A percentile compares a stretch with the other conserved stretches of the same genome.
Evolutionary conservation across 2,797 vertebrate genomes (phyloP).

Genomic region (Picus viridis): DNA sequence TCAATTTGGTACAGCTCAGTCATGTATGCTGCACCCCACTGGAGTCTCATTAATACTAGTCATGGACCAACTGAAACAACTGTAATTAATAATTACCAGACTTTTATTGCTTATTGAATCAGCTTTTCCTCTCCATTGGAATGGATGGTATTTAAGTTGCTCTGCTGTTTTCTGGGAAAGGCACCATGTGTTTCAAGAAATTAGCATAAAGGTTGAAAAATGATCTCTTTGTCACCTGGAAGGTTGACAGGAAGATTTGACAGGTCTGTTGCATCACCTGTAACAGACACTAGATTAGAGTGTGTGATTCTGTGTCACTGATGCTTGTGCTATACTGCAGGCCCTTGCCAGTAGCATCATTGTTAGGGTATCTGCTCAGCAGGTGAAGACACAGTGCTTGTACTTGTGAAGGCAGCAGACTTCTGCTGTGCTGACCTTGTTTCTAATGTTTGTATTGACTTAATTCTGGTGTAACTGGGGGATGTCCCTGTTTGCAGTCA

Average conservation of each 20-base stretch:
- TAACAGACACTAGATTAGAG: too few relatives aligned
- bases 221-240: background rate
- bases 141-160: background rate
- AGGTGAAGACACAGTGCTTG: rapidly evolving
- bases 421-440: background rate
- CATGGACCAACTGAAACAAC: background rate
- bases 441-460: background rate
- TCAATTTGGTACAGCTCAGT: background rate
- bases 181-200: background rate
- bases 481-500: background rate
- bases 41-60: background rate
- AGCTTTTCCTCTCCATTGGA: background rate
- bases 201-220: background rate
- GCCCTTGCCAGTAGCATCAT: background rate
- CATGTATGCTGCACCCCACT: rapidly evolving
- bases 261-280: background rate
- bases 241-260: background rate
- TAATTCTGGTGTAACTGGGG: background rate
- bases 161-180: background rate
- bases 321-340: background rate
- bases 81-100: background rate
- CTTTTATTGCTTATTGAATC: background rate
- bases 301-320: background rate
- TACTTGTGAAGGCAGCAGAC: background rate
- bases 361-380: background rate